These are phyloP conservation scores for Euura saliciscinereae DNA, from an alignment of 1,140 invertebrate species.

Conservation along the genomic window DNA sequence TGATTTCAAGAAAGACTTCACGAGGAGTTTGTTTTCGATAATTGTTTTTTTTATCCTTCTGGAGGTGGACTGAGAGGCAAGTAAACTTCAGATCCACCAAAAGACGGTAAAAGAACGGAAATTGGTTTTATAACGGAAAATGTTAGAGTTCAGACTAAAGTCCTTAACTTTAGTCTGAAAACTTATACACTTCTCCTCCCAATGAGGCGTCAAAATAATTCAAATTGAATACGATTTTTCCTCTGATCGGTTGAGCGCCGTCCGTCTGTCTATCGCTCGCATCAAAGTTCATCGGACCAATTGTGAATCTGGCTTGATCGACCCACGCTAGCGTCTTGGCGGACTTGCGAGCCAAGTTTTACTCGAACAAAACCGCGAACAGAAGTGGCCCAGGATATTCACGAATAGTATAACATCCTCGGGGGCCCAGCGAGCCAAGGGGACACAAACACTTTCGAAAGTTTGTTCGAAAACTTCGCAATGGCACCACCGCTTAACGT, in stretches of 20 bases:
- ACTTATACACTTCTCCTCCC: not conserved
- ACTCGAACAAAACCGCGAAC: not conserved
- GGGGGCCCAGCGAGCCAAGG: not conserved
- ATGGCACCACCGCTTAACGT: conserved; percentile 4
- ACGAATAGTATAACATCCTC: not conserved
- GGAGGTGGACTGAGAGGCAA: not conserved
- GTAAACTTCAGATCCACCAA: not conserved
- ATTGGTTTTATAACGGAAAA: conserved; percentile 6
- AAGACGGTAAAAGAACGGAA: not conserved
- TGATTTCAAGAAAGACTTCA: not conserved
- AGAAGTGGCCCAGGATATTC: not conserved
- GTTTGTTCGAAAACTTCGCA: not conserved
- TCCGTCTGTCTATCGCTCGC: not conserved
- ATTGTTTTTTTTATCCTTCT: not conserved
- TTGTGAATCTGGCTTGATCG: not conserved
- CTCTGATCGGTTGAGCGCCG: not conserved
- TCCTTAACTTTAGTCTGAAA: not conserved
- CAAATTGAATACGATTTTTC: too few relatives aligned
- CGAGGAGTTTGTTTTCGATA: conserved; percentile 7
- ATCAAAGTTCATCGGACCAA: not conserved
- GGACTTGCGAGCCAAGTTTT: not conserved
- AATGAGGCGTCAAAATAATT: too few relatives aligned
- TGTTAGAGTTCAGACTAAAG: not conserved
- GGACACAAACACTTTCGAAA: conserved; percentile 5
- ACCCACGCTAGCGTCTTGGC: not conserved